Evolutionary conservation across 2,888 invertebrate genomes (phyloP), one percentile per base, ranked within the genome.

Genomic region (Choristoneura rosaceana): DNA sequence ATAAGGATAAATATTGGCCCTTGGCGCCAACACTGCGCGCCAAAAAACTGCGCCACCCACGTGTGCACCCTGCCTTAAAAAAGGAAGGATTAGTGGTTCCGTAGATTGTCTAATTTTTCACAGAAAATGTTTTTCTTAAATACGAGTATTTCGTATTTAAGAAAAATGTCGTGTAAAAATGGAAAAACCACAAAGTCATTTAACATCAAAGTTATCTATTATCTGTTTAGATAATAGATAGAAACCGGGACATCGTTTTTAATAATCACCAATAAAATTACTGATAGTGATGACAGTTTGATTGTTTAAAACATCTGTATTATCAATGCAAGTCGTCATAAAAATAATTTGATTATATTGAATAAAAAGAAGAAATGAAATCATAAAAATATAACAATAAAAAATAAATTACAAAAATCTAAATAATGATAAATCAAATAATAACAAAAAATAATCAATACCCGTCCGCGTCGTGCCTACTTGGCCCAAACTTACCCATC

Each of bases 1-100:
- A 69, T 69, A 64, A 68, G 73, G 73, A 69, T 69, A 73, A 73
- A 73, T 52, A 73, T 71, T 71, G 71, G 71, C 67, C 62, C 43
- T 63, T 38, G 71, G 71, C 71, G 71, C 71, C 71, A 68, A 25
- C 52, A 45, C 55, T 60, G 58, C 55, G 47, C 47, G 73, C 73
- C 60, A 73, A 73, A 73, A 73, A 73, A 69, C 64, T 5, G 52
- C 50, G 50, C 73, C 73, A 73, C 73, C 73, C 73, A 73, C 59
- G 62, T 25, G 67, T 43, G 33, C 59, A 69, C 50, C 41, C 45
- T 59, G 58, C 17, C 25, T 50, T 50, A 47, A 64, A 47, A 47
- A 50, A 59, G 10, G 15, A 17, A 8, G 4, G 8, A 47, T 15
- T 10, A 5, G 50, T 45, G 63, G 59, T 65, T 66, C 71, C 71